Evolutionary conservation across 2,797 vertebrate genomes (phyloP), one percentile per base, ranked within the genome.

Genomic region (Champsocephalus esox): DNA sequence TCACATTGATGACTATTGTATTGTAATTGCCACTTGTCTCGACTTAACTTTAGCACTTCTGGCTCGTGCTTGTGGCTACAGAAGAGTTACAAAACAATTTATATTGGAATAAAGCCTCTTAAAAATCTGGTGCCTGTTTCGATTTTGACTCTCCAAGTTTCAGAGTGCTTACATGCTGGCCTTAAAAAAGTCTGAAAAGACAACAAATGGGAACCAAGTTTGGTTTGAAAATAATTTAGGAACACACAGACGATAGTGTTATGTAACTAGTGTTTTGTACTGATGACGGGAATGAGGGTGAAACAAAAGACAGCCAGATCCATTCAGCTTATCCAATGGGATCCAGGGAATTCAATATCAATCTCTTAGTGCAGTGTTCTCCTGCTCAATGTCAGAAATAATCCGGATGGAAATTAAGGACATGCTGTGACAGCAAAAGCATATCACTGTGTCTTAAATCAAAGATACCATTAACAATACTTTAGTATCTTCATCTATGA

Each of bases 21-120:
- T 51, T 66, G 73, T 80, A 87, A 85, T 80, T 82, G 77, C 75
- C 65, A 78, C 88, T 83, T 73, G 76, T 87, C 41, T 19, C 52
- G 68, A 73, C 71, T 84, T 54, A 68, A 63, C 77, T 81, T 70
- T 45, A 77, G 67, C 44, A 75, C 71, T 75, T 70, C 19, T 79
- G 66, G 49, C 60, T 69, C 0, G 17, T 56, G 61, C 54, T 43
- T 55, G 59, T 69, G 45, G 60, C 19, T 38, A 38, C 34, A 38
- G 24, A 63, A 52, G 13, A 60, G 55, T 32, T 72, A 57, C 63
- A 57, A 66, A 55, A 65, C 11, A 38, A 34, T 67, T 21, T 46
- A 43, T 38, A 41, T 75, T 55, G 66, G 21, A 48, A 72, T 81
- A 84, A 76, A 70, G n/a, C 0, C 14, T 60, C 73, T 79, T 57